Evolutionary conservation across 2,113 vertebrate genomes (phyloP), one percentile per base, ranked within the genome.

Genomic region (Origma solitaria): DNA sequence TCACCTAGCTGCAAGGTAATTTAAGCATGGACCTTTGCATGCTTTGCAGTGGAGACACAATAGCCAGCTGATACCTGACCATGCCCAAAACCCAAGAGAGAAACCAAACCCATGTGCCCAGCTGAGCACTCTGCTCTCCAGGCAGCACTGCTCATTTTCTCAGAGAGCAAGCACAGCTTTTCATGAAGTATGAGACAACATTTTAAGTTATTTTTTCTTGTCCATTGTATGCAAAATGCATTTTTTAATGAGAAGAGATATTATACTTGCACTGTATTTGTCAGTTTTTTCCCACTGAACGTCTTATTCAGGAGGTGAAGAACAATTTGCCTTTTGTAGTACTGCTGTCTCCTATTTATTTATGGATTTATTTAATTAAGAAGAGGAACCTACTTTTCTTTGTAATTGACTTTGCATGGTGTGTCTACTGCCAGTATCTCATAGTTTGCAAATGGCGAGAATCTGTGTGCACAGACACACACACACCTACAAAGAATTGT

Each of bases 311-410:
- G 82, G 58, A 89, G 35, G 42, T n/a, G 42, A 82, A 87, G 71
- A 90, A 77, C 58, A 87, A 82, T 80, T 88, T 80, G 30, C 40
- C 65, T 89, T 37, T 51, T 56, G 24, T 27, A 61, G 19, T 12
- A 38, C 47, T 68, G n/a, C 53, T 56, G 44, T 47, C 45, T 82
- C 58, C 73, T 82, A 37, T 62, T 94, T 94, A 91, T 95, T 95
- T 86, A 83, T 87, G 68, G 38, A 57, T 88, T 95, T 90, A 77
- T 90, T 94, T 94, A 85, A 91, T 88, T 80, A 95, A 90, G 57
- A 85, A 77, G 47, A 80, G 21, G 42, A 85, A 66, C 27, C 13
- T 40, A 53, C 40, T 92, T 92, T 91, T 91, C 53, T 61, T 87
- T 57, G 40, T 44, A 91, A 88, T 23, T 90, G 78, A 58, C 62